phyloP scores from a whole-genome alignment of 2,113 vertebrate species.

The Sardina pilchardus region DNA sequence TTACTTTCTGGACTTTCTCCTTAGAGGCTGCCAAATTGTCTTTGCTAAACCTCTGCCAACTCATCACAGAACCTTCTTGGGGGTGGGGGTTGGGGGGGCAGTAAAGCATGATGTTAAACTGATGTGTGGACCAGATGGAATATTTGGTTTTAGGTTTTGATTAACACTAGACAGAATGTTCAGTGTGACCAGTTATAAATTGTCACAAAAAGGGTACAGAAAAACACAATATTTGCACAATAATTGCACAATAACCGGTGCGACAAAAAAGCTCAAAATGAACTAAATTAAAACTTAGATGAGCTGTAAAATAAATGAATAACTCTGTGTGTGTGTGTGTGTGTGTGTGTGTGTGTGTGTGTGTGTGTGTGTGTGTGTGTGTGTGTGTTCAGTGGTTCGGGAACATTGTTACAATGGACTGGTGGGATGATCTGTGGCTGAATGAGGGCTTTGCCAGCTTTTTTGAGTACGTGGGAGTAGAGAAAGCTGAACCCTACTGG shows the following conservation, averaged over 20 bases:
- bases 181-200: not conserved
- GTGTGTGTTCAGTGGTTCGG: constrained; percentile 89
- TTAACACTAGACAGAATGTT: not conserved
- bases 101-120: too few species aligned
- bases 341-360: not conserved
- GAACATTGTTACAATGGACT: constrained; percentile 96
- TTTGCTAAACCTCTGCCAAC: not conserved
- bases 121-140: not conserved
- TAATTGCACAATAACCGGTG: not conserved
- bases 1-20: not conserved
- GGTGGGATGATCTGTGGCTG: constrained; percentile 98
- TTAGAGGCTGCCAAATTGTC: not conserved
- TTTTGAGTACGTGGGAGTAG: constrained; percentile 89
- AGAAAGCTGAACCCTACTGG: constrained; percentile 77
- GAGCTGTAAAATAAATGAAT: not conserved
- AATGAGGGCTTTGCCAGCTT: constrained; percentile 97
- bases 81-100: not conserved
- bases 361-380: not conserved
- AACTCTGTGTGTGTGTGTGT: not conserved
- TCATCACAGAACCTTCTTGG: not conserved
- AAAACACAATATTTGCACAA: not conserved
- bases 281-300: not conserved
- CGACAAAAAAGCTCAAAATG: not conserved
- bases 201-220: not conserved
- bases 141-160: not conserved